Evolutionary conservation across 2,797 vertebrate genomes (phyloP), one percentile per base, ranked within the genome.

Genomic region (Allobates femoralis): DNA sequence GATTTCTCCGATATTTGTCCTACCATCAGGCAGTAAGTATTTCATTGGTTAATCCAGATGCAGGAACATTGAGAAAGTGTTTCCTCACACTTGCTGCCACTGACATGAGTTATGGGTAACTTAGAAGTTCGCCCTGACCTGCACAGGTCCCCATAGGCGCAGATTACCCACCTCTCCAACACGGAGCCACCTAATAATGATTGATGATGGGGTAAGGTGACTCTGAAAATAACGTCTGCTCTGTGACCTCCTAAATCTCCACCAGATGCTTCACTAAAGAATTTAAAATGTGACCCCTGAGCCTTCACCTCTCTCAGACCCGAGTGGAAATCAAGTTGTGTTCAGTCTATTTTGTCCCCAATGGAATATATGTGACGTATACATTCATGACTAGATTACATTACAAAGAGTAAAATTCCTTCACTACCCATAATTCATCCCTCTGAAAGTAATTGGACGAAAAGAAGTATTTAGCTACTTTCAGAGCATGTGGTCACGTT

Each of bases 211-310:
- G 81, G 83, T 58, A 2, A 0, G 75, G 74, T 0, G 0, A 66
- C 66, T 88, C 85, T 88, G 86, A 81, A 90, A 87, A 90, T 86
- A 62, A 62, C 87, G 56, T 0, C 62, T 90, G 86, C 73, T 90
- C 87, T 85, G 86, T 86, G 89, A 89, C 85, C 88, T 90, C 80
- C 84, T 84, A 92, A 92, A 92, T 89, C 88, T 90, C 89, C 89
- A 90, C 87, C 89, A 90, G 89, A 90, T 90, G 90, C 86, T 76
- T 88, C 37, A 1, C 67, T 74, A 55, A 85, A 73, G 75, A 79
- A 84, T 87, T 73, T 74, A 21, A 78, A 84, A 79, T 41, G 64
- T 84, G 81, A 87, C 64, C 74, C 58, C 34, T 26, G n/a, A 69
- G 50, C 64, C n/a, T 16, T 69, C 53, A 55, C 50, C 80, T 37